These are phyloP conservation scores for Crypturellus undulatus DNA, from an alignment of 2,113 vertebrate genomes.

Conservation along the genomic window DNA sequence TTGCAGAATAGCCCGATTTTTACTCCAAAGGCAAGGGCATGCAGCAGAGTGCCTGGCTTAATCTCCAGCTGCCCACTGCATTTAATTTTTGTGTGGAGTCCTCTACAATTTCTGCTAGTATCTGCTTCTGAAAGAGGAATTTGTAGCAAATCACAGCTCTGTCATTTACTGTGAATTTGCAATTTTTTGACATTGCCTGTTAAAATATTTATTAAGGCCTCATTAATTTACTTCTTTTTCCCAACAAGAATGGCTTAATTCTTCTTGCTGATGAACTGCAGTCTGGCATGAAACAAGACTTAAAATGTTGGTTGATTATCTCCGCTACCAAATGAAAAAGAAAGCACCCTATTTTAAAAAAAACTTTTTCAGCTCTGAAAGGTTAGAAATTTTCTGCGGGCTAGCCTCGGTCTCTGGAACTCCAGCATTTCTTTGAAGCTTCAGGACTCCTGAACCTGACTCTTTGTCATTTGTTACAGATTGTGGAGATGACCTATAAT, in stretches of 20 bases:
- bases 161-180: neutral
- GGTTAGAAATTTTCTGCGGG: neutral
- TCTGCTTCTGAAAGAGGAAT: neutral
- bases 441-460: neutral
- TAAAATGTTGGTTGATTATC: neutral
- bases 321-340: neutral
- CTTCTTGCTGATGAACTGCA: neutral
- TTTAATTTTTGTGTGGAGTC: neutral
- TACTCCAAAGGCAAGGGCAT: neutral
- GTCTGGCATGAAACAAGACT: neutral
- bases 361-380: neutral
- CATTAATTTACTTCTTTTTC: conserved; percentile 8
- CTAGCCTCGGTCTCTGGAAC: neutral
- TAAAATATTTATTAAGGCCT: conserved; percentile 26
- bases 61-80: neutral
- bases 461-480: neutral
- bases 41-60: neutral
- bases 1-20: neutral
- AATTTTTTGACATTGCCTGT: neutral
- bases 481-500: neutral
- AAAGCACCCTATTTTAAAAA: neutral
- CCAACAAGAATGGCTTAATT: conserved; percentile 8
- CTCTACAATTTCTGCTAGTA: neutral
- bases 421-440: neutral
- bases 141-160: neutral